Base-by-base conservation (phyloP, 2,888 invertebrate species). In the Nymphalis c-album region DNA sequence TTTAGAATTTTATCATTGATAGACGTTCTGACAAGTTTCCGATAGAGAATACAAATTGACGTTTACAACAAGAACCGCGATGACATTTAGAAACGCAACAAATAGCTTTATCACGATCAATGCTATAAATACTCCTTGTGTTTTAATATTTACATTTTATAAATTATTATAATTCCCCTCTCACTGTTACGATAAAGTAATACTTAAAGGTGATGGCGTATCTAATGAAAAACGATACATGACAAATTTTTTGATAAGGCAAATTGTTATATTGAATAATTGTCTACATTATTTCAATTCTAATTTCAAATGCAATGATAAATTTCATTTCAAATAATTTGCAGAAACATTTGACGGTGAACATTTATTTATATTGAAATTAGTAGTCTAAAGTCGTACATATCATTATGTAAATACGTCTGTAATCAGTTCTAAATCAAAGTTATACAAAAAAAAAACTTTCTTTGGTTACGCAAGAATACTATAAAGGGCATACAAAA, bases 401-500 rank as follows among this genome's bases (percentile, higher is more conserved):
- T 18, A 48, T 35, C 67, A 67, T 67, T 65, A 70, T 70, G 70
- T 65, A 68, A 70, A 70, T 70, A 65, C 51, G 57, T 50, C 18
- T 1, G 65, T 65, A 65, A 57, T 60, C 60, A 63, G 68, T 63
- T 35, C 63, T 65, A 65, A 68, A 70, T 70, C 70, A 63, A 63
- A 63, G 59, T 65, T 51, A 55, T 57, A 65, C 47, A 47, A 31
- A 22, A 31, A 47, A 31, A 22, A 31, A 58, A 58, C 68, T 70
- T 70, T 70, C 70, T 57, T 68, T 47, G 60, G 63, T 70, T 70
- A 65, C 68, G 60, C 65, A 71, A 71, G 65, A 65, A 62, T 22
- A 60, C 53, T 65, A 62, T 68, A 68, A 73, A 70, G 73, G 73
- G 73, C 73, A 74, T 76, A 72, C 70, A 60, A 67, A 63, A 67